Evolutionary conservation across 1,140 invertebrate genomes (phyloP).

Genomic region (Patella vulgata): DNA sequence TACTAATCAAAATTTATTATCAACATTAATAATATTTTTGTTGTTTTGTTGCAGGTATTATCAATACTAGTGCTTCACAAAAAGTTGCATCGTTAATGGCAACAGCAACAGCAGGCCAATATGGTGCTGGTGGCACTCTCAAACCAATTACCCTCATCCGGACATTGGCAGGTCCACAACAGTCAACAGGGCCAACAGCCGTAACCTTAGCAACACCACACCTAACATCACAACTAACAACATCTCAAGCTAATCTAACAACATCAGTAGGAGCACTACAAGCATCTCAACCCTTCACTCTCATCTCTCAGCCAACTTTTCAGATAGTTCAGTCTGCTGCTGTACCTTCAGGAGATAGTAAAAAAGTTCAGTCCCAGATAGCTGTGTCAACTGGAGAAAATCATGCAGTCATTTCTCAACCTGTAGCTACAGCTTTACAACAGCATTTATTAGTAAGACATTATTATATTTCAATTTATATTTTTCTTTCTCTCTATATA

Average conservation of each 20-base stretch:
- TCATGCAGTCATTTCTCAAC: no score
- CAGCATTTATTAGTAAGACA: no score
- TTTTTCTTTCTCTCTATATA: no score
- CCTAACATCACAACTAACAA: not conserved
- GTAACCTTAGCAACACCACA: constrained; percentile 1
- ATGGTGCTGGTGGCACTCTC: constrained; percentile 13
- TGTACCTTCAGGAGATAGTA: no score
- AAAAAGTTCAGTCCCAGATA: no score
- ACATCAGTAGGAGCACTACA: constrained; percentile 1
- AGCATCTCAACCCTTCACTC: constrained; percentile 16
- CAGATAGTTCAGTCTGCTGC: no score
- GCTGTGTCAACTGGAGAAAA: no score
- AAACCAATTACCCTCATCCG: constrained; percentile 22
- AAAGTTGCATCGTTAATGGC: constrained; percentile 31
- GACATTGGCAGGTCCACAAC: constrained; percentile 21
- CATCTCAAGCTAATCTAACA: constrained; percentile 10
- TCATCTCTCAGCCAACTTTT: constrained; percentile 25
- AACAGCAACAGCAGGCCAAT: constrained; percentile 40
- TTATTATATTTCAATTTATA: no score
- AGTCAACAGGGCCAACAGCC: constrained; percentile 1
- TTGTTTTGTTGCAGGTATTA: constrained; percentile 26
- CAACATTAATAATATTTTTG: no score
- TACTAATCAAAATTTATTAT: no score
- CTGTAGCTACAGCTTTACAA: no score
- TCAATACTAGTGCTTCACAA: constrained; percentile 27